Evolutionary conservation across 2,888 invertebrate species (phyloP).

Genomic region (Plagodis pulveraria): DNA sequence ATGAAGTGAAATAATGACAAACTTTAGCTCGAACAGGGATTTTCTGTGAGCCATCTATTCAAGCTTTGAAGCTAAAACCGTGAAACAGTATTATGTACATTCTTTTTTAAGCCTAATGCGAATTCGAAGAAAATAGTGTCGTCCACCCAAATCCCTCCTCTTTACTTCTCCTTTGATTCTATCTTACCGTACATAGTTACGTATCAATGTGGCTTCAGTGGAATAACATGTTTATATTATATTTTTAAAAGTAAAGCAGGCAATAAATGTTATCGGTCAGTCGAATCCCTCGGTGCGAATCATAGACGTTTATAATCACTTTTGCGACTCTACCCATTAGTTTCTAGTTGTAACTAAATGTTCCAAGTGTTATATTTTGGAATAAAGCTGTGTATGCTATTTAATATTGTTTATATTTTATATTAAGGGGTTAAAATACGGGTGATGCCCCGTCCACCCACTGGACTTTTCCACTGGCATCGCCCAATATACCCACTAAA

Average conservation of each 20-base stretch:
- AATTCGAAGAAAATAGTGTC: not conserved
- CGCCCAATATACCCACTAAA: too few species aligned
- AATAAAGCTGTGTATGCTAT: constrained; percentile 57
- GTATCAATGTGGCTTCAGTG: constrained; percentile 12
- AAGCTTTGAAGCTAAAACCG: too few species aligned
- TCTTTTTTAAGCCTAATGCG: too few species aligned
- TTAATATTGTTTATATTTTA: constrained; percentile 38
- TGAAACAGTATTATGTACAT: too few species aligned
- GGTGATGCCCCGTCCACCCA: too few species aligned
- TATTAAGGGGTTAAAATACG: not conserved
- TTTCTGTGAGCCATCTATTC: too few species aligned
- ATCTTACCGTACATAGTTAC: not conserved
- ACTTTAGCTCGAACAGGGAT: too few species aligned
- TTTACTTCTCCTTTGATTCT: not conserved
- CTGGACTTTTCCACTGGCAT: too few species aligned
- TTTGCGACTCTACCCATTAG: constrained; percentile 61
- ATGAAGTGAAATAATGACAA: too few species aligned
- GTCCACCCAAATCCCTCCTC: not conserved
- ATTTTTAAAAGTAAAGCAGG: constrained; percentile 29
- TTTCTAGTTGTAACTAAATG: constrained; percentile 61
- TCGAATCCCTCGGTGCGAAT: constrained; percentile 25
- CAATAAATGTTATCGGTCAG: constrained; percentile 23
- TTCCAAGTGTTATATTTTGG: constrained; percentile 61
- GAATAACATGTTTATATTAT: constrained; percentile 24
- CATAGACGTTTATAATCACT: constrained; percentile 13